Conservation (phyloP, 2,797 vertebrate species). For the Sebastolobus alascanus region DNA sequence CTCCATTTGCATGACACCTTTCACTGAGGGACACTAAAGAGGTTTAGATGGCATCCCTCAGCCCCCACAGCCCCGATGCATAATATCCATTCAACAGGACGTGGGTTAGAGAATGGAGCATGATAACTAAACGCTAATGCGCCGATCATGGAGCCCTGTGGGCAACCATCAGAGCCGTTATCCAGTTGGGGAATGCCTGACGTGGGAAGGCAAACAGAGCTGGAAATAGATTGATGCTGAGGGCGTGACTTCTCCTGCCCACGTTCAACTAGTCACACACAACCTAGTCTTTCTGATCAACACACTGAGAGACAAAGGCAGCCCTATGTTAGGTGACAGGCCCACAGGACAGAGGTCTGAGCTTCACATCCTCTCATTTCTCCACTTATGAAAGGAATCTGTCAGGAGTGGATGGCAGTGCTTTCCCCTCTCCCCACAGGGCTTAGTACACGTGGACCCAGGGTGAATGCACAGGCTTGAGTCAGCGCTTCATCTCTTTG, state of each 20-base stretch:
- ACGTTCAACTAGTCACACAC: slow-evolving; percentile 50
- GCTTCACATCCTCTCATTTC: slow-evolving; percentile 70
- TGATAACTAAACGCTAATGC: slow-evolving; percentile 61
- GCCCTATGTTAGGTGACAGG: slow-evolving; percentile 62
- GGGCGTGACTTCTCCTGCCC: slow-evolving; percentile 58
- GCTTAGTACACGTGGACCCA: slow-evolving; percentile 61
- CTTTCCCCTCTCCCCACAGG: slow-evolving; percentile 64
- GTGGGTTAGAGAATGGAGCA: slow-evolving; percentile 42
- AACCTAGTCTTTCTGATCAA: slow-evolving; percentile 50
- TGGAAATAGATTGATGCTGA: slow-evolving; percentile 59
- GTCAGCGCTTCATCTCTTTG: slow-evolving; percentile 83
- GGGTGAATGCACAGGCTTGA: slow-evolving; percentile 74
- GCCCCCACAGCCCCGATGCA: slow-evolving; percentile 52
- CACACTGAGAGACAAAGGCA: slow-evolving; percentile 61
- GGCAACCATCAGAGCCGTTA: slow-evolving; percentile 53
- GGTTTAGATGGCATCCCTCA: slow-evolving; percentile 67
- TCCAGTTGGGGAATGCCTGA: slow-evolving; percentile 49
- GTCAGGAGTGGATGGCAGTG: slow-evolving; percentile 58
- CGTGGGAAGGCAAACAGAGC: slow-evolving; percentile 61
- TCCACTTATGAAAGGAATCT: slow-evolving; percentile 66
- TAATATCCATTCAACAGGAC: slow-evolving; percentile 65
- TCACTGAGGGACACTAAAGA: slow-evolving; percentile 70
- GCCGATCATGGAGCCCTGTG: slow-evolving; percentile 56
- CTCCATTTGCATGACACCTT: slow-evolving; percentile 79
- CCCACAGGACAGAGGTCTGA: slow-evolving; percentile 54